Base-by-base conservation (phyloP, 2,888 invertebrate genomes). In the Lasioglossum marginatum region DNA sequence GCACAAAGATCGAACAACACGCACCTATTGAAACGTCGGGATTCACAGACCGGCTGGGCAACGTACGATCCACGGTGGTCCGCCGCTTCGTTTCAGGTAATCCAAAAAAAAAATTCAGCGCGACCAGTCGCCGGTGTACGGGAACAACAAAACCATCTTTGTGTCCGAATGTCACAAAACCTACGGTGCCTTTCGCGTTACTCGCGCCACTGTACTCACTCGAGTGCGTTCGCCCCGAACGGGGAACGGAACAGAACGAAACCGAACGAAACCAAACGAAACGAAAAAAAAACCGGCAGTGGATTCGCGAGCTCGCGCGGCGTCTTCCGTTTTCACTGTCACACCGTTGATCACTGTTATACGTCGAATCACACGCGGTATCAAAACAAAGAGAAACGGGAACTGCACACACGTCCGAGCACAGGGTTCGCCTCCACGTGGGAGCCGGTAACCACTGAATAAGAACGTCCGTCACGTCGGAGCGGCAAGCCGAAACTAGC, bases 401-500 rank as follows among this genome's bases (percentile, higher is more conserved):
- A 77, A 79, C 84, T 66, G 60, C 73, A 77, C 80, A 82, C 71
- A 52, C 43, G 70, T n/a, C 52, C 71, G 16, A 57, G n/a, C 57
- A 79, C 57, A 48, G 57, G 86, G 57, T 81, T 82, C 87, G 88
- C 88, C 70, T 88, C 89, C 93, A 92, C 93, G 92, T 92, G 93
- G 89, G 92, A 92, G 80, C 86, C 86, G 80, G 83, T 87, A 85
- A 87, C 74, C 88, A 82, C 76, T 75, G 77, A 37, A 60, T 82
- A 86, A 78, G 82, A 83, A 85, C 89, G 91, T 88, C 92, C 93
- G 91, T 88, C 91, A 87, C 92, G 91, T 89, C 87, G 89, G 92
- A 94, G 91, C 94, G 94, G 92, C 93, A 93, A 92, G 91, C 93
- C 94, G 93, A 93, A 91, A 94, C 94, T 94, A 89, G 91, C 92